These are phyloP conservation scores for Pteropus alecto DNA, from an alignment of 2,113 vertebrate species.

Conservation along the genomic window DNA sequence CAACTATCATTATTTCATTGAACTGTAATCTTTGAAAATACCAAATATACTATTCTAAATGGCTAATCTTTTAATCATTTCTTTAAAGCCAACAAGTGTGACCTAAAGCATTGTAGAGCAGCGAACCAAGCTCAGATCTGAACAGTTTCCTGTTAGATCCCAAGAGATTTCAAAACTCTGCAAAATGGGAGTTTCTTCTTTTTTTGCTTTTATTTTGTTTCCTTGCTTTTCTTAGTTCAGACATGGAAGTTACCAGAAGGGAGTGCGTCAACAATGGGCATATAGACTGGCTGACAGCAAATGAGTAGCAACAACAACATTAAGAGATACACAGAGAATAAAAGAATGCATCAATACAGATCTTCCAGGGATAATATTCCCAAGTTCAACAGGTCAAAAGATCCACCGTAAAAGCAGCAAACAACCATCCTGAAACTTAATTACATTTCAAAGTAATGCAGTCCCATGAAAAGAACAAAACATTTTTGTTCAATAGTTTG, in stretches of 20 bases:
- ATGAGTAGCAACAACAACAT: neutral
- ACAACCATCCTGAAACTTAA: neutral
- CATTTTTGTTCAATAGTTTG: conserved; percentile 22
- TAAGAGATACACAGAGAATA: neutral
- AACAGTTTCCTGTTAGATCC: conserved; percentile 50
- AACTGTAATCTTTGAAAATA: conserved; percentile 62
- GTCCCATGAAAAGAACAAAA: neutral
- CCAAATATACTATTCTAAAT: conserved; percentile 64
- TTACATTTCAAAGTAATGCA: neutral
- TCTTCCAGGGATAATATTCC: neutral
- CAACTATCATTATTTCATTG: conserved; percentile 50
- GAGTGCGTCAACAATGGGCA: neutral
- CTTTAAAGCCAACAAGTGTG: conserved; percentile 66
- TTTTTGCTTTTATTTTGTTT: neutral
- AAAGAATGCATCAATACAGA: conserved; percentile 10
- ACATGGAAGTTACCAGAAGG: neutral
- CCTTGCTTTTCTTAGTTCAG: neutral
- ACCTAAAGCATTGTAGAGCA: conserved; percentile 39
- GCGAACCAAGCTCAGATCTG: conserved; percentile 58
- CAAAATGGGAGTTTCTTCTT: neutral
- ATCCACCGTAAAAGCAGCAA: neutral
- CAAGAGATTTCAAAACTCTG: conserved; percentile 27
- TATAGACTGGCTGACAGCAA: neutral
- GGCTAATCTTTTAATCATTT: conserved; percentile 63
- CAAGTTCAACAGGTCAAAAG: neutral